Evolutionary conservation across 2,113 vertebrate species (phyloP), one percentile per base, ranked within the genome.

Genomic region (Zeus faber): DNA sequence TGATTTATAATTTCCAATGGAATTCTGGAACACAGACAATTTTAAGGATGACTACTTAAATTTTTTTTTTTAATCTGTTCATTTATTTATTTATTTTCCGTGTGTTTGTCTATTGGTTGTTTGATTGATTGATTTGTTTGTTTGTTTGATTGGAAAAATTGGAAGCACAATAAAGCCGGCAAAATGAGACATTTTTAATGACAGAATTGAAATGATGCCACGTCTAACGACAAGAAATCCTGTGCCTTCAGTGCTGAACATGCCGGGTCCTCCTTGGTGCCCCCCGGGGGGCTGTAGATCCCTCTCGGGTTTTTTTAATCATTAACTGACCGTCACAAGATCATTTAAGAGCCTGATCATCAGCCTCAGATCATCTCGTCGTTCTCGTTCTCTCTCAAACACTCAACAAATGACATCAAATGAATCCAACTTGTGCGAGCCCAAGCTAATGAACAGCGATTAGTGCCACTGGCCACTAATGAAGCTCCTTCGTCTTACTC

Each of bases 361-460:
- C 27, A 17, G 25, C 21, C 41, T 59, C 49, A 33, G 74, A 49
- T 46, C 31, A 50, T 31, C 47, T 55, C 16, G 58, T 39, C 52
- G 52, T 61, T 67, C 33, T n/a, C n/a, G n/a, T n/a, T n/a, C n/a
- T n/a, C n/a, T n/a, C n/a, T n/a, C n/a, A n/a, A n/a, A n/a, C n/a
- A n/a, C n/a, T n/a, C n/a, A n/a, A n/a, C n/a, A n/a, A n/a, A n/a
- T n/a, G n/a, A n/a, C n/a, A n/a, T n/a, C n/a, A n/a, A n/a, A n/a
- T n/a, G n/a, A n/a, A n/a, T n/a, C n/a, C n/a, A n/a, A 9, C 7
- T 10, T 44, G 49, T 57, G 62, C 56, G 67, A 63, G 63, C 68
- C 70, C 71, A 80, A 68, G 50, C 70, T 81, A 68, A 80, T 82
- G 80, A 78, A 77, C 72, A 70, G 67, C 77, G 77, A 80, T 84